Base-by-base conservation (phyloP, 2,888 invertebrate genomes). In the Notocelia uddmanniana region DNA sequence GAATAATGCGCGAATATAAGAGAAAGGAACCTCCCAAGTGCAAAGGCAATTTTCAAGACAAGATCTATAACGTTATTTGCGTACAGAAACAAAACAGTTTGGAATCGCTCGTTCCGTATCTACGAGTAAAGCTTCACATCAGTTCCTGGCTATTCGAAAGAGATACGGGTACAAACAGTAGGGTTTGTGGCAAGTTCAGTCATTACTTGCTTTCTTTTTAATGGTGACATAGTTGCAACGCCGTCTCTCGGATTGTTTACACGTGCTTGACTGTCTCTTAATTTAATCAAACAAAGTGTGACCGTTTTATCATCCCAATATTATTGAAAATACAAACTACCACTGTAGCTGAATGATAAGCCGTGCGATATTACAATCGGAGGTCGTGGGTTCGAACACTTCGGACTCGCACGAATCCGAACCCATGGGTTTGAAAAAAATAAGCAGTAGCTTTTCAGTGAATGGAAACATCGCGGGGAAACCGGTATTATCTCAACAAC, bases 151-250 rank as follows among this genome's bases (percentile, higher is more conserved):
- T 5, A 41, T 15, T 41, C 60, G 23, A 45, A 26, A 41, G 23
- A 37, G 15, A 31, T 19, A 57, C 55, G 31, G 41, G n/a, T 50
- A 37, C 34, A 54, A 52, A 68, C 60, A 59, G 50, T 59, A 59
- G 34, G 50, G 67, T 60, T 59, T 68, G 23, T 50, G 52, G 41
- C 23, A 37, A 59, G 37, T 50, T 50, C 45, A 50, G 34, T 37
- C 15, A 41, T 52, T 68, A 50, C 19, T 37, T n/a, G 59, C 59
- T 68, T 68, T 60, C 52, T 52, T 68, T 60, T 60, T 59, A 68
- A 68, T 52, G 10, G 57, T 31, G 52, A 52, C 52, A 37, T 26
- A 50, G 68, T 52, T 59, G 18, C 37, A 23, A 31, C 19, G 5
- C 55, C 52, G 19, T 13, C 52, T 52, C 2, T 15, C 31, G 18